phyloP scores from a whole-genome alignment of 2,113 vertebrate genomes.

The Cyrtonyx montezumae region DNA sequence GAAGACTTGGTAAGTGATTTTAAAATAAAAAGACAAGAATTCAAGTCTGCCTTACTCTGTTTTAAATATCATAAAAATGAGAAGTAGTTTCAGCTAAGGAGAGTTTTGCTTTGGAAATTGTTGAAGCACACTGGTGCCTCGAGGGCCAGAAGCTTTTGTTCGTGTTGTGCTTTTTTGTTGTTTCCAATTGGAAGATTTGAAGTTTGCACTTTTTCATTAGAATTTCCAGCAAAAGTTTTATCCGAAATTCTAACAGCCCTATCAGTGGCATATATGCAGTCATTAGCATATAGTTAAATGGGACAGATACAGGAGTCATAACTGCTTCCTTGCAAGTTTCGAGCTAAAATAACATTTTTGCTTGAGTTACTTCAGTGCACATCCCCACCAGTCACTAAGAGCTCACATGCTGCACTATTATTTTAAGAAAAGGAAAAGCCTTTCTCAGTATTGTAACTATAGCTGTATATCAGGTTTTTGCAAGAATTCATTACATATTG shows the following conservation, averaged over 20 bases:
- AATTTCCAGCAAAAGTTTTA: not conserved
- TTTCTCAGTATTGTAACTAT: not conserved
- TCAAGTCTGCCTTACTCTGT: not conserved
- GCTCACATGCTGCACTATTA: not conserved
- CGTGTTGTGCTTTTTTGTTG: not conserved
- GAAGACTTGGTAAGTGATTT: not conserved
- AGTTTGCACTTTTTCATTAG: not conserved
- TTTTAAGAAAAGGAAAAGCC: not conserved
- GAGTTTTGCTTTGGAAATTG: not conserved
- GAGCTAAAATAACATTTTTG: constrained; percentile 27
- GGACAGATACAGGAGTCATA: not conserved
- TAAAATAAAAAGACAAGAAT: not conserved
- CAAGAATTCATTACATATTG: not conserved
- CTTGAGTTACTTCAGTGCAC: constrained; percentile 18
- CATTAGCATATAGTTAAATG: constrained; percentile 23
- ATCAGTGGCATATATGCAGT: not conserved
- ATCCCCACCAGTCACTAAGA: not conserved
- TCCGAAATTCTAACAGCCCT: not conserved
- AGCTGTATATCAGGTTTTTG: not conserved
- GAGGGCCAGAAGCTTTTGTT: not conserved
- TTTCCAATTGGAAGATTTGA: not conserved
- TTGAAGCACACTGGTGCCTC: not conserved
- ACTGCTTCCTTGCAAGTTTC: not conserved
- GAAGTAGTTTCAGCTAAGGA: not conserved
- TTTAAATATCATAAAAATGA: not conserved